Evolutionary conservation across 2,797 vertebrate species (phyloP), one percentile per base, ranked within the genome.

Genomic region (Geotrypetes seraphini): DNA sequence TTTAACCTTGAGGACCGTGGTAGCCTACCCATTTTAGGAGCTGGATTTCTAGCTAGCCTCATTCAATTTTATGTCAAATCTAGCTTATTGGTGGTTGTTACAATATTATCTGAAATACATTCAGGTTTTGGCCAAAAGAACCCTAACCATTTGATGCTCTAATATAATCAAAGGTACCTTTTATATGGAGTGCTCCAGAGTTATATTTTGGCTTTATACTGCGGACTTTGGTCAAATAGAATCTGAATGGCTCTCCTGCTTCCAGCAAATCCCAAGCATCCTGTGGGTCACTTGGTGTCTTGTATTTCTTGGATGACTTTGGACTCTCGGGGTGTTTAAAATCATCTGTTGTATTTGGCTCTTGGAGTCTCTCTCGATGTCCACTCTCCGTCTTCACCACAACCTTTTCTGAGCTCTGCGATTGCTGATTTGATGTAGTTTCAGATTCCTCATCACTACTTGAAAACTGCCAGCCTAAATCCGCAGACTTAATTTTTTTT

Each of bases 171-270:
- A n/a, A n/a, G n/a, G 79, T 61, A 95, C 96, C 93, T 81, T 71
- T 92, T 57, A 98, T 91, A 61, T 99, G 92, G 50, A 99, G 74
- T 1, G 95, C 89, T 45, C 88, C 86, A 0, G 54, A 79, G 69
- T 99, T 99, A 65, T 81, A 90, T 42, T 75, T 85, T 6, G 58
- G 72, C 41, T 89, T 82, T 53, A 99, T 75, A 14, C 96, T 96
- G 0, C 64, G 88, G 39, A 99, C 96, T 75, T 90, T 91, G 23
- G 91, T 96, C 50, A 99, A 89, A 60, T 96, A 96, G 55, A 99
- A 96, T 12, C 83, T 74, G 69, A 89, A 98, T 3, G 53, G 73
- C 53, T 88, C 86, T 14, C 81, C 73, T 21, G 67, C 71, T 41
- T 73, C 58, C 22, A 91, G 53, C 25, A 85, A 22, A 43, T 81